These are phyloP conservation scores for Pygocentrus nattereri DNA, from an alignment of 2,797 vertebrate genomes.

Conservation along the genomic window DNA sequence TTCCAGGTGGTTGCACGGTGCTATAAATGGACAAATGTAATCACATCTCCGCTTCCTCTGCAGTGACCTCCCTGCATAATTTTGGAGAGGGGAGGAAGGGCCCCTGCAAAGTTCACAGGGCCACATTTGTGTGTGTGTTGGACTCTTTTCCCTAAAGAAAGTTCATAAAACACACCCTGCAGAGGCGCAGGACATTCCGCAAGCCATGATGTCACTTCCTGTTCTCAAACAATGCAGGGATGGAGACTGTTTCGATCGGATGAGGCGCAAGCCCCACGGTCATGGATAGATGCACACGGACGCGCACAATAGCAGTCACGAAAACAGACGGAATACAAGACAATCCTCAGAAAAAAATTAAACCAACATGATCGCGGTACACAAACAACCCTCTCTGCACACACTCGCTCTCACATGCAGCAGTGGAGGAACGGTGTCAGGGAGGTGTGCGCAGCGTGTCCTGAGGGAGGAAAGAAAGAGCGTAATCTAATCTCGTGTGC, in stretches of 20 bases:
- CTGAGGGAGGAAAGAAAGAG: slow-evolving; percentile 28
- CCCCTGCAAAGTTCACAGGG: not conserved
- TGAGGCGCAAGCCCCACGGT: slow-evolving; percentile 3
- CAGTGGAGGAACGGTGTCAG: not conserved
- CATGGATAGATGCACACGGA: slow-evolving; percentile 1
- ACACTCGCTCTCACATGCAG: slow-evolving; percentile 31
- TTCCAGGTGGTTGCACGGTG: no score
- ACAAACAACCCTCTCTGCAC: slow-evolving; percentile 22
- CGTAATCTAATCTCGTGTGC: slow-evolving; percentile 47
- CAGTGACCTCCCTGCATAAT: not conserved
- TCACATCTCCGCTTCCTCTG: no score
- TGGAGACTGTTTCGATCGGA: slow-evolving; percentile 53
- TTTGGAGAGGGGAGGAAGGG: not conserved
- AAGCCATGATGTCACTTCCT: slow-evolving; percentile 59
- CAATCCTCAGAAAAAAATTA: not conserved
- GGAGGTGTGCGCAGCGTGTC: slow-evolving; percentile 12
- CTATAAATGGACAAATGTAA: no score
- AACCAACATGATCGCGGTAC: not conserved
- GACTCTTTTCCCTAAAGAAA: slow-evolving; percentile 51
- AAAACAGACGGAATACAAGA: not conserved
- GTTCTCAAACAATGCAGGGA: slow-evolving; percentile 58
- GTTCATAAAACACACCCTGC: slow-evolving; percentile 45
- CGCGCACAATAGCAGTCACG: not conserved
- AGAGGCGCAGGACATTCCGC: slow-evolving; percentile 53
- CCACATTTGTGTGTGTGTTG: not conserved